phyloP scores from a whole-genome alignment of 1,140 invertebrate species.

The Popillia japonica region DNA sequence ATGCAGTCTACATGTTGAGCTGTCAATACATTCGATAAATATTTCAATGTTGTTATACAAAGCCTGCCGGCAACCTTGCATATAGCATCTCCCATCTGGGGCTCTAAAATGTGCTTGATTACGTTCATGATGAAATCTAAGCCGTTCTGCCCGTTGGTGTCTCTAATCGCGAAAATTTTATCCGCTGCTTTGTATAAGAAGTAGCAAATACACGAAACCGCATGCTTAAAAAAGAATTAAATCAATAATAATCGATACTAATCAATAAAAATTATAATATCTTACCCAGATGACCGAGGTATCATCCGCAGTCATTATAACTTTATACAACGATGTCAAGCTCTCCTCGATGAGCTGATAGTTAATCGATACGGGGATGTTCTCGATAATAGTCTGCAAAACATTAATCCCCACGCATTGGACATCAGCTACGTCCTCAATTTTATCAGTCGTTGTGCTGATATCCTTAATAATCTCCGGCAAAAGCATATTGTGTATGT shows the following conservation, averaged over 20 bases:
- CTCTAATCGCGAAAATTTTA: slow-evolving; percentile 26
- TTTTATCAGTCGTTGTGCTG: neutral
- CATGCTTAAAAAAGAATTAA: slow-evolving; percentile 28
- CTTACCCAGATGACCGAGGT: slow-evolving; percentile 8
- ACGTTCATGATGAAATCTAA: slow-evolving; percentile 28
- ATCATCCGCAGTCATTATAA: slow-evolving; percentile 31
- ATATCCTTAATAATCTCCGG: slow-evolving; percentile 36
- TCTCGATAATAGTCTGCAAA: slow-evolving; percentile 29
- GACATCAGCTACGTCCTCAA: neutral
- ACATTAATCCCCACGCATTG: slow-evolving; percentile 14
- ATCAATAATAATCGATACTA: neutral
- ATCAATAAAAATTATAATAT: neutral
- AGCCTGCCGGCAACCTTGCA: slow-evolving; percentile 30
- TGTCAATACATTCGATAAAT: slow-evolving; percentile 29
- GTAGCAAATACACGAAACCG: slow-evolving; percentile 10
- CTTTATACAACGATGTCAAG: slow-evolving; percentile 18
- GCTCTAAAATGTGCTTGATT: slow-evolving; percentile 36
- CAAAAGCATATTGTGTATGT: slow-evolving; percentile 30
- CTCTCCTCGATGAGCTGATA: slow-evolving; percentile 18
- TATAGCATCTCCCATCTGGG: slow-evolving; percentile 4
- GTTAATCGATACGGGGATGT: slow-evolving; percentile 24
- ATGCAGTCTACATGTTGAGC: slow-evolving; percentile 35
- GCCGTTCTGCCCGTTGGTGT: neutral
- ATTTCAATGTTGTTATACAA: slow-evolving; percentile 35
- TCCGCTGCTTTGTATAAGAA: slow-evolving; percentile 6